A percentile compares a stretch with the other conserved stretches of the same genome.
phyloP scores from a whole-genome alignment of 2,888 invertebrate species.

The Coelopa pilipes region DNA sequence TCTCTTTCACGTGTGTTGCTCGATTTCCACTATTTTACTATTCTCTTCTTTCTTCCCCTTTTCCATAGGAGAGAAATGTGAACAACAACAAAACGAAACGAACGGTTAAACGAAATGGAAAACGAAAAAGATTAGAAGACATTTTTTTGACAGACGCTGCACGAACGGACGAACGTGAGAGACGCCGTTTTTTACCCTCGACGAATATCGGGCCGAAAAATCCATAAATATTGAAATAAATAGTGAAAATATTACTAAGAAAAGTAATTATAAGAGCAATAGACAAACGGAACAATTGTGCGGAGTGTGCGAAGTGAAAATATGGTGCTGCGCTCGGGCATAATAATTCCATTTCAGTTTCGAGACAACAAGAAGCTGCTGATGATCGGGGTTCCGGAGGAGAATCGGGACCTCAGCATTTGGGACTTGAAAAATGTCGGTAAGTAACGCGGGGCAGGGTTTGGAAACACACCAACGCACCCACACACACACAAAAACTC shows the following conservation, averaged over 20 bases:
- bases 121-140: slow-evolving; percentile 26
- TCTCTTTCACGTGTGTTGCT: slow-evolving; percentile 8
- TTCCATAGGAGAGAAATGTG: slow-evolving; percentile 14
- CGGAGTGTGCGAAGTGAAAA: slow-evolving; percentile 39
- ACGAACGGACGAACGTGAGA: not conserved
- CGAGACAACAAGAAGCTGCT: slow-evolving; percentile 61
- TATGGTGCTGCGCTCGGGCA: slow-evolving; percentile 61
- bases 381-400: slow-evolving; percentile 58
- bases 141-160: slow-evolving; percentile 26
- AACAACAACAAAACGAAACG: slow-evolving; percentile 21
- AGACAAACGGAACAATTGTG: not conserved
- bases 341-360: slow-evolving; percentile 63
- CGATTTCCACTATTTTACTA: slow-evolving; percentile 20
- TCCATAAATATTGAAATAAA: slow-evolving; percentile 1
- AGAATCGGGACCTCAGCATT: slow-evolving; percentile 58
- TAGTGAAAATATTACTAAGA: slow-evolving; percentile 6
- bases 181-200: slow-evolving; percentile 1
- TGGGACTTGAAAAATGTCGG: slow-evolving; percentile 63
- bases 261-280: not conserved
- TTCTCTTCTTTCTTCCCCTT: slow-evolving; percentile 15
- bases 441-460: slow-evolving; percentile 46
- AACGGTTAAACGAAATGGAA: not conserved
- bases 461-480: not conserved
- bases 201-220: not conserved
- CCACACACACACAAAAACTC: not conserved